Evolutionary conservation across 2,113 vertebrate species (phyloP), one percentile per base, ranked within the genome.

Genomic region (Percina caprodes): DNA sequence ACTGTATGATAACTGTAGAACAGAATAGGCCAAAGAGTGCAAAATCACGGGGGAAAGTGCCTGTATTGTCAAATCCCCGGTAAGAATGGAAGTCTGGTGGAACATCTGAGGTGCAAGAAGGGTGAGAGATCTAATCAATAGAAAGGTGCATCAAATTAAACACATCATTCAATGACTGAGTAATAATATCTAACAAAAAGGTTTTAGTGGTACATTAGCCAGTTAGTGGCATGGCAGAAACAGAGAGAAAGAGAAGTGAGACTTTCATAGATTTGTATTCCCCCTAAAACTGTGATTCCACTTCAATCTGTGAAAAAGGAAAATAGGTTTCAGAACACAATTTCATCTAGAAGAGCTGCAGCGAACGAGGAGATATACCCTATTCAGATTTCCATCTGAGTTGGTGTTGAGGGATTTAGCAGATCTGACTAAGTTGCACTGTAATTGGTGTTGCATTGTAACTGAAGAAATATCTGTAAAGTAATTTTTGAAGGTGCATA

Each of bases 391-490:
- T 74, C 26, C 51, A 42, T 83, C 68, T 68, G 62, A 56, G 26
- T 24, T 69, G 26, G 62, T 55, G 54, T 71, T 61, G 15, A n/a
- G 51, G 82, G 86, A 82, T 89, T 86, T 83, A 68, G 26, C 73
- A 76, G 59, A 70, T 78, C 59, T 4, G 23, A 71, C 26, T 26
- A 56, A 59, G 23, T 60, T 83, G 49, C 1, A 4, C 26, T 81
- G 61, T 79, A 83, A 80, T 88, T 80, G 73, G 45, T 77, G 52
- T 71, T 80, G 76, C 69, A 72, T 45, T 55, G 55, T 77, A 55
- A 56, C 54, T 71, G 9, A 55, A 49, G 55, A 69, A 26, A 74
- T 49, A 33, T 66, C 54, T 65, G 46, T 58, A 14, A 86, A 54
- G 58, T 59, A 18, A 63, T 77, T 80, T 81, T 26, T 67, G 30